These are phyloP conservation scores for Vanessa cardui DNA, from an alignment of 2,888 invertebrate genomes.

Conservation along the genomic window DNA sequence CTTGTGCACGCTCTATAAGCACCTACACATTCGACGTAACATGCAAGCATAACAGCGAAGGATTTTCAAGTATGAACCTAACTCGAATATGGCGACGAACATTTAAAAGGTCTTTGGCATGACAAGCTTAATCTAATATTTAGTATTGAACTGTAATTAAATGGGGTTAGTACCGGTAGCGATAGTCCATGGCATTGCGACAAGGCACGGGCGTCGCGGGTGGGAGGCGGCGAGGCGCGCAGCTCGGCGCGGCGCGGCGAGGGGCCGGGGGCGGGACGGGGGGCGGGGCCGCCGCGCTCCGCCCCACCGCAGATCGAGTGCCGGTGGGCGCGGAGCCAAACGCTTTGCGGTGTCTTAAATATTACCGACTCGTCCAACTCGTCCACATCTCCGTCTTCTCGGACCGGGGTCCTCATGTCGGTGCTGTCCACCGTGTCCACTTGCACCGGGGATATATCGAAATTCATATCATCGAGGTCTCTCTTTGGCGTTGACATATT, in stretches of 20 bases:
- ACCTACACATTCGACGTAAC: conserved; percentile 41
- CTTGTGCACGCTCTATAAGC: conserved; percentile 43
- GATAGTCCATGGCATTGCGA: conserved; percentile 81
- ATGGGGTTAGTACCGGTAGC: conserved; percentile 84
- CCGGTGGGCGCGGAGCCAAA: conserved; percentile 66
- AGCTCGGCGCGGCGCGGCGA: conserved; percentile 58
- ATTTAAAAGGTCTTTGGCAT: conserved; percentile 53
- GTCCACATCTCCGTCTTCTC: conserved; percentile 54
- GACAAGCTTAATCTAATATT: conserved; percentile 66
- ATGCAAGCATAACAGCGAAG: conserved; percentile 61
- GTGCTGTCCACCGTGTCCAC: conserved; percentile 77
- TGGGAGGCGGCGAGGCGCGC: conserved; percentile 65
- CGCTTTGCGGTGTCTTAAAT: conserved; percentile 74
- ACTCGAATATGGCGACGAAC: conserved; percentile 37
- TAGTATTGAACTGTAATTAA: conserved; percentile 76
- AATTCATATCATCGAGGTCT: conserved; percentile 66
- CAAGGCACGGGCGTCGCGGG: conserved; percentile 76
- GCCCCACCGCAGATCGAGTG: conserved; percentile 67
- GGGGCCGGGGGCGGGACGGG: conserved; percentile 68
- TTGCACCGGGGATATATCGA: conserved; percentile 75
- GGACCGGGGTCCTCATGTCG: conserved; percentile 58
- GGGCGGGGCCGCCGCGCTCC: conserved; percentile 55
- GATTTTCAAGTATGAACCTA: conserved; percentile 44
- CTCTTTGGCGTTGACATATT: conserved; percentile 70
- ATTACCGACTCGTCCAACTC: conserved; percentile 71